Evolutionary conservation across 2,888 invertebrate genomes (phyloP), one percentile per base, ranked within the genome.

Genomic region (Eucriotettix oculatus): DNA sequence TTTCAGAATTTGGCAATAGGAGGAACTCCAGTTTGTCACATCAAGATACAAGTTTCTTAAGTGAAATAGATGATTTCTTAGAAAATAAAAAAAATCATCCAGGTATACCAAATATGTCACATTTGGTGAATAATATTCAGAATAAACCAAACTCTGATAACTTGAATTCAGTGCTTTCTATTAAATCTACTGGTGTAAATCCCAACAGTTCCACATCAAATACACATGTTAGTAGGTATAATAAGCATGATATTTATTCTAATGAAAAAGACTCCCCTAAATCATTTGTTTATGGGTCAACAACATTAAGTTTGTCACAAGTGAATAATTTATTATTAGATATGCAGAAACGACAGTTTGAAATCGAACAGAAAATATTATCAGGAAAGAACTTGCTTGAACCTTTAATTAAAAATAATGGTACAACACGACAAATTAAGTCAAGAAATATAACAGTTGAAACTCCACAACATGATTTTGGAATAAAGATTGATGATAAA

Each of bases 271-370:
- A 29, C 29, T 29, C 29, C 29, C 29, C 29, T 29, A 29, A 29
- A 29, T 29, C 29, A 29, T 29, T 29, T 29, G 29, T 29, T 5
- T 29, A 29, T 29, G 29, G 29, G 2, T 29, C 29, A 29, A 29
- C 29, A 29, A 29, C 29, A 29, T 11, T 53, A 11, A 17, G 53
- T 16, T 66, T 75, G 16, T 66, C 69, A 10, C 75, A 76, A 64
- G 72, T 76, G 0, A 72, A 76, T 54, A 70, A 72, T 53, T 66
- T 76, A 60, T 66, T 77, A 42, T 69, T 71, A 60, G 72, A 74
- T 62, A 72, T 76, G 69, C 76, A 77, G 64, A 66, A 66, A 16
- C 72, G 73, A 7, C 73, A 76, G 57, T 67, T 68, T 54, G 70
- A 71, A 64, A 68, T 74, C 44, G 71, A 72, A 5, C 69, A 68